Evolutionary conservation across 2,113 vertebrate species (phyloP), one percentile per base, ranked within the genome.

Genomic region (Cavia porcellus): DNA sequence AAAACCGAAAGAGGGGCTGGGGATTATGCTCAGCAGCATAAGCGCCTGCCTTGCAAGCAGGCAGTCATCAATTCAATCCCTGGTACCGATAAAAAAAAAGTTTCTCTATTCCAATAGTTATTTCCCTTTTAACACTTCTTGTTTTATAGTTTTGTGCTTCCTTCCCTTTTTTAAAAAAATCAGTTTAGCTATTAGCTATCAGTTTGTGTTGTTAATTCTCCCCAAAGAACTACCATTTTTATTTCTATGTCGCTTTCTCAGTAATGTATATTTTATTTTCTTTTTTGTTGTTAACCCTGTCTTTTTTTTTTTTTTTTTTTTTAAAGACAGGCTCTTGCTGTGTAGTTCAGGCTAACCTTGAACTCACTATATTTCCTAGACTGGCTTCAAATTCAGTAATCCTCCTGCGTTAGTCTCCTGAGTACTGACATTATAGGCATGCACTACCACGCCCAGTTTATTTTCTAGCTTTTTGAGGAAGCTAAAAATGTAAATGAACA

Each of bases 191-290:
- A 32, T 32, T 62, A 74, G 47, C 20, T 86, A 35, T 59, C 72
- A 50, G 75, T 82, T 83, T 75, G n/a, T 83, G 50, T 80, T 74
- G n/a, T 81, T 96, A 74, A 47, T 74, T 66, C 64, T 72, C 72
- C 61, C 62, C 72, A 45, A 90, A 72, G 62, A 96, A 68, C 12
- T 30, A 64, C 45, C 17, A 38, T 81, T 93, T 90, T 79, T 52
- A 82, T 64, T 64, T 82, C 30, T 80, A 22, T 19, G 45, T 89
- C 50, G 79, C 57, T 90, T 68, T 61, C 20, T 59, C n/a, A 74
- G 52, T 62, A 80, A 70, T 62, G 50, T 81, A 64, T 66, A 52
- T 38, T 86, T 64, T 81, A 55, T 87, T 25, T 85, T 90, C 50
- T 6, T 86, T 80, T 32, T 90, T 82, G 45, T 77, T 79, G 15